A percentile compares a stretch with the other conserved stretches of the same genome.
Conservation (phyloP, 2,888 invertebrate species). For the Brachyopa scutellaris region DNA sequence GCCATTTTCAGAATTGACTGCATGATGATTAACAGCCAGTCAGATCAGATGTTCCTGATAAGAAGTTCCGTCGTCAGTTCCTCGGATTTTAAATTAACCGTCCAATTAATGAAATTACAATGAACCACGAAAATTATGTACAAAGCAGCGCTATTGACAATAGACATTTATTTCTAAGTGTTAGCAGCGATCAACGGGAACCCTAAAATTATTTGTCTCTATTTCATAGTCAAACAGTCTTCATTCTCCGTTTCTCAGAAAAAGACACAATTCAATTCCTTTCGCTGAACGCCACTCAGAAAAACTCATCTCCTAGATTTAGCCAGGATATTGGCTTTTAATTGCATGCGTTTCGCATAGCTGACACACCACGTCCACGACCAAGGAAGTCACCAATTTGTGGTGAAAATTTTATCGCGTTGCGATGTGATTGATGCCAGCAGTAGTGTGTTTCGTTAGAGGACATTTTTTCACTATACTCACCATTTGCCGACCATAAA, state of each 20-base stretch:
- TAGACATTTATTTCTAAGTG: no score
- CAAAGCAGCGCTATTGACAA: no score
- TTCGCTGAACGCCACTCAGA: no score
- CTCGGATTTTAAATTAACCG: slow-evolving; percentile 55
- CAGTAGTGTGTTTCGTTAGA: no score
- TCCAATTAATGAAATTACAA: slow-evolving; percentile 68
- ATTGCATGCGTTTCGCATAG: no score
- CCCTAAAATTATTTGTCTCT: slow-evolving; percentile 42
- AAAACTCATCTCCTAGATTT: slow-evolving; percentile 40
- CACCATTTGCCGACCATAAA: no score
- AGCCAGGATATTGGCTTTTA: slow-evolving; percentile 37
- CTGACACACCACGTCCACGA: no score
- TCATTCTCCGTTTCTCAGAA: no score
- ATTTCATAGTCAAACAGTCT: no score
- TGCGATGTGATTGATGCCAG: slow-evolving; percentile 75
- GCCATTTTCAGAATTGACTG: slow-evolving; percentile 19
- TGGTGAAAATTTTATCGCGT: slow-evolving; percentile 78
- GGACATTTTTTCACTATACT: no score
- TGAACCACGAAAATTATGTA: slow-evolving; percentile 41
- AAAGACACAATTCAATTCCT: no score
- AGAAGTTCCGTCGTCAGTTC: slow-evolving; percentile 51
- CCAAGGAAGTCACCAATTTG: slow-evolving; percentile 80
- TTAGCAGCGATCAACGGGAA: slow-evolving; percentile 31
- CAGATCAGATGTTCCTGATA: slow-evolving; percentile 46
- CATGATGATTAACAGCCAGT: background rate